Base-by-base conservation (phyloP, 2,888 invertebrate genomes). In the Caenorhabditis afra region DNA sequence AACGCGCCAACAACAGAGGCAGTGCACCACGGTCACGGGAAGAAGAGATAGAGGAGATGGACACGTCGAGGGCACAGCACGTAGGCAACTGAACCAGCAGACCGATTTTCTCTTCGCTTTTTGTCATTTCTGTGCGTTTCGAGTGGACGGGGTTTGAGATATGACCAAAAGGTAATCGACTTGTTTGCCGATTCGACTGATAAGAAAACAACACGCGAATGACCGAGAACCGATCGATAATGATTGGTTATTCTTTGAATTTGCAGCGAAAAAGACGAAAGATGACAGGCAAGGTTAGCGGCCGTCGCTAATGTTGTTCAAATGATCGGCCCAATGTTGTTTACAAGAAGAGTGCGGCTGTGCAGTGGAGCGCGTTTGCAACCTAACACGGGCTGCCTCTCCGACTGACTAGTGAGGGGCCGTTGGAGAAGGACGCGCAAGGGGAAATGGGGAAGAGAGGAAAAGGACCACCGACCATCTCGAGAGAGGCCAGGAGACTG, bases 21-120 rank as follows among this genome's bases (percentile, higher is more conserved):
- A 74, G 59, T 74, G 74, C 59, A 66, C 65, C 58, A 61, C 59
- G 37, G 66, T 53, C 53, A 75, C 66, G 75, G 61, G 67, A 61
- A 58, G 29, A 64, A 71, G 61, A 62, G 65, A 65, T 37, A 57
- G 55, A 57, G 29, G 7, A 29, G 71, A 73, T 64, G 64, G 62
- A 64, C 73, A 57, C 55, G 37, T 49, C 47, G 39, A 59, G 37
- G 52, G 68, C 18, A 39, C 39, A 55, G 59, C 66, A 74, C 65
- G 74, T 66, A 74, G 65, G 65, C 65, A 65, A 64, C 65, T 65
- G 50, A 68, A 68, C 59, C 16, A 10, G 47, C 47, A 11, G 47
- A 35, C 53, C 35, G 59, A 59, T 59, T 53, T 23, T 58, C 49
- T 55, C 53, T 20, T n/a, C n/a, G 11, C 41, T 37, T 57, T 45